Evolutionary conservation across 2,888 invertebrate genomes (phyloP), one percentile per base, ranked within the genome.

Genomic region (Aproaerema taeniolella): DNA sequence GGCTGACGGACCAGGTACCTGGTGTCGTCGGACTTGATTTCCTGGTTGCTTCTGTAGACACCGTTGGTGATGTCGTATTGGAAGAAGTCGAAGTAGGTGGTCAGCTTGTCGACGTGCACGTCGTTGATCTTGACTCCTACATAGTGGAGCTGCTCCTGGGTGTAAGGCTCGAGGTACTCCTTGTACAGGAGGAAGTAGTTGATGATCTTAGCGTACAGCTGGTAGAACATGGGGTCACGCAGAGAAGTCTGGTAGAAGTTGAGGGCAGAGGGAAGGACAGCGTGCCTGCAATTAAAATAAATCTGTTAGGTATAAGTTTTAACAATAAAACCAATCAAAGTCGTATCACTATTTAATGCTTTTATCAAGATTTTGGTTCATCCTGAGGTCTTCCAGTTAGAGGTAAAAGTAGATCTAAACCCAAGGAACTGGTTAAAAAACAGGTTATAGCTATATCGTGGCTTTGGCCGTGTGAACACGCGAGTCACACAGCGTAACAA

Each of bases 161-260:
- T 81, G 74, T 91, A 91, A 0, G 86, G 74, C 9, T 75, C 63
- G 26, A 88, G 58, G 50, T 73, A 70, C 44, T 70, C 53, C 58
- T 88, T 89, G 79, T 88, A 89, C 43, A 82, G 80, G 53, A 75
- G 69, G 75, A 87, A 85, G 47, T 72, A 79, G 41, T 74, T 59
- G 36, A 80, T 49, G 54, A 90, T 68, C 46, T 81, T 81, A 62
- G 88, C 86, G 67, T 88, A 88, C 46, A 91, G 63, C 39, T 88
- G 82, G 63, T 88, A 91, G 83, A 89, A 90, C 35, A 88, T 82
- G n/a, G 91, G 91, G 66, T 91, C 91, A 43, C 90, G 88, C 58
- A 89, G 55, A 48, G 88, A 79, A 2, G 92, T 91, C 57, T 89
- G 88, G 61, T 88, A 89, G 61, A 89, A 89, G 61, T 91, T 89